phyloP scores from a whole-genome alignment of 2,888 invertebrate species.

The Eupithecia abbreviata region DNA sequence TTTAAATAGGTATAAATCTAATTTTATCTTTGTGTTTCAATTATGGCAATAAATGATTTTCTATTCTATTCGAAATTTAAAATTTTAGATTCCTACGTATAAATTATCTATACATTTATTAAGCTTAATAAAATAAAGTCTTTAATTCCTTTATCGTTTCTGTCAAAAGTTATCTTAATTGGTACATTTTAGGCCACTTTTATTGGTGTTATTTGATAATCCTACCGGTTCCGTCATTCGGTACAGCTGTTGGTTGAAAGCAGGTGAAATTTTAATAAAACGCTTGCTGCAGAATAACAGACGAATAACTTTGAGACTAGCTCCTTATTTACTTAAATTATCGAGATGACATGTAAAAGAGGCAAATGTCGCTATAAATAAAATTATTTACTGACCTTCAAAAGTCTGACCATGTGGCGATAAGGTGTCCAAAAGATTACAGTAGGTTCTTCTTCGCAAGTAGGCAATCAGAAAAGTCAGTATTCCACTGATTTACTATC shows the following conservation, averaged over 20 bases:
- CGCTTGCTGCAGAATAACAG: conserved; percentile 36
- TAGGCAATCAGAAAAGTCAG: conserved; percentile 54
- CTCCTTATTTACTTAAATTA: background rate
- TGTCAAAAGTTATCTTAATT: conserved; percentile 47
- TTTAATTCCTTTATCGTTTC: conserved; percentile 15
- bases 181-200: conserved; percentile 44
- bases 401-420: conserved; percentile 45
- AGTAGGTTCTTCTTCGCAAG: conserved; percentile 38
- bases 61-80: too few species aligned
- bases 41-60: too few species aligned
- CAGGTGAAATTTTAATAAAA: conserved; percentile 55
- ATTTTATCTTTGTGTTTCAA: too few species aligned
- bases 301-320: background rate
- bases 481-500: conserved; percentile 56
- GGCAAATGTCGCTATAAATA: background rate
- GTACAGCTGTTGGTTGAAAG: conserved; percentile 49
- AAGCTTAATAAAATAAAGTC: conserved; percentile 1
- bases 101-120: background rate
- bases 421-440: conserved; percentile 40
- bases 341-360: background rate
- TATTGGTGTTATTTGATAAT: conserved; percentile 45
- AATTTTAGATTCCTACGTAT: background rate
- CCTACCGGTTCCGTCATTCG: conserved; percentile 42
- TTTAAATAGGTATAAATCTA: too few species aligned
- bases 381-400: conserved; percentile 48